These are phyloP conservation scores for Nymphalis c-album DNA, from an alignment of 2,888 invertebrate species.

Conservation along the genomic window DNA sequence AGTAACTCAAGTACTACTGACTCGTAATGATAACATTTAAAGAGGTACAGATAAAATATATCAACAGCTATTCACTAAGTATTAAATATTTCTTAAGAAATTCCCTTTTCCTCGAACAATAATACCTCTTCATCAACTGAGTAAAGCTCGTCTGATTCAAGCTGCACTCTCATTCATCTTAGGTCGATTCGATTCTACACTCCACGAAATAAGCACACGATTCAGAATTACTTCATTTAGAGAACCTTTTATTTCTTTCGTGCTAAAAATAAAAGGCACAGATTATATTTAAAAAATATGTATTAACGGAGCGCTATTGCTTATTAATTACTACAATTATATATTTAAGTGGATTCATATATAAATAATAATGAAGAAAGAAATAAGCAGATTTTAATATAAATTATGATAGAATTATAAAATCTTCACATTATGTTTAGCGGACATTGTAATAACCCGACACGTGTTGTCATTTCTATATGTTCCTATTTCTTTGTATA, in stretches of 20 bases:
- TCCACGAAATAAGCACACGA: constrained; percentile 15
- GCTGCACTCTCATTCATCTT: constrained; percentile 22
- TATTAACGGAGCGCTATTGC: not conserved
- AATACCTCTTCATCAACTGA: constrained; percentile 26
- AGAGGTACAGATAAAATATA: too few species aligned
- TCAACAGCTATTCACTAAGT: too few species aligned
- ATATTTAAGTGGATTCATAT: too few species aligned
- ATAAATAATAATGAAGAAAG: not conserved
- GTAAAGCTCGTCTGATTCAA: constrained; percentile 22
- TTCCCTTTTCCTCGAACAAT: constrained; percentile 18
- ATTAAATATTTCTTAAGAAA: constrained; percentile 2
- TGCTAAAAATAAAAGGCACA: not conserved
- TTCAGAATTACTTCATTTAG: constrained; percentile 14
- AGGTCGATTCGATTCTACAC: constrained; percentile 23
- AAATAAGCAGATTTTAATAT: too few species aligned
- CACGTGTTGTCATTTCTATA: too few species aligned
- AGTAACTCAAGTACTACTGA: too few species aligned
- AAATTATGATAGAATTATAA: too few species aligned
- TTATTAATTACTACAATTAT: not conserved
- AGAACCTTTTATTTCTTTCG: not conserved
- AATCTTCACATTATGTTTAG: too few species aligned
- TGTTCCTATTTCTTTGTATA: too few species aligned
- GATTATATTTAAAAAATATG: not conserved
- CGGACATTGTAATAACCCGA: too few species aligned
- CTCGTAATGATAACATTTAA: too few species aligned